Percentiles rank a stretch among this genome's conserved stretches.
These are phyloP conservation scores for Xanthorhoe designata DNA, from an alignment of 2,888 invertebrate species.

Conservation along the genomic window DNA sequence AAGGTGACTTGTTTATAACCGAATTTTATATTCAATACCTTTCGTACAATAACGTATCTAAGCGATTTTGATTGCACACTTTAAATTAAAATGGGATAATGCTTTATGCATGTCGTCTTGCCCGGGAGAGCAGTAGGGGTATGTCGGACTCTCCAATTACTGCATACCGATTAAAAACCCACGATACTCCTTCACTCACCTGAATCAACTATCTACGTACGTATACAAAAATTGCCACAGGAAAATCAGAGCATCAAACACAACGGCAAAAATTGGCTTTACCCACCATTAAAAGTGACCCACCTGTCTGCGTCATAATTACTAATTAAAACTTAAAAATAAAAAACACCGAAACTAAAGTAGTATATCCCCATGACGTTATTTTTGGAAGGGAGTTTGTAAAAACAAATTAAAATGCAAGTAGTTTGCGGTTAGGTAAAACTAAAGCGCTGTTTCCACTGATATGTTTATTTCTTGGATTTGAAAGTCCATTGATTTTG, in stretches of 20 bases:
- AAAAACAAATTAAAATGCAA: conserved; percentile 29
- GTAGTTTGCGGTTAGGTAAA: conserved; percentile 7
- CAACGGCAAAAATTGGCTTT: conserved; percentile 1
- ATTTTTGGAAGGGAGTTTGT: conserved; percentile 32
- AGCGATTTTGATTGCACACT: too few relatives aligned
- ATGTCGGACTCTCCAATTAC: too few relatives aligned
- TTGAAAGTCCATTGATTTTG: background rate
- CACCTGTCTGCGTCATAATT: background rate
- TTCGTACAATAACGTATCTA: too few relatives aligned
- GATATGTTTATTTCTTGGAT: background rate
- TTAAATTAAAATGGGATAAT: too few relatives aligned
- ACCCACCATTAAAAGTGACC: background rate
- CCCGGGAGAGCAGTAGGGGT: too few relatives aligned
- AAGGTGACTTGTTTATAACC: too few relatives aligned
- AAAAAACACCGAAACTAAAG: conserved; percentile 15
- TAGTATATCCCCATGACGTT: conserved; percentile 52
- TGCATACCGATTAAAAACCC: too few relatives aligned
- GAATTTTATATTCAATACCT: too few relatives aligned
- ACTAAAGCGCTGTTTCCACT: conserved; percentile 6
- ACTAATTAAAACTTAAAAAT: conserved; percentile 1
- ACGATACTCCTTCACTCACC: too few relatives aligned
- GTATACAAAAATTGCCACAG: background rate
- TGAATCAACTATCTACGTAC: background rate
- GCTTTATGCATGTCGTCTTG: too few relatives aligned
- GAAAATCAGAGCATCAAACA: background rate